phyloP scores from a whole-genome alignment of 2,113 vertebrate genomes.

The Callorhinus ursinus region DNA sequence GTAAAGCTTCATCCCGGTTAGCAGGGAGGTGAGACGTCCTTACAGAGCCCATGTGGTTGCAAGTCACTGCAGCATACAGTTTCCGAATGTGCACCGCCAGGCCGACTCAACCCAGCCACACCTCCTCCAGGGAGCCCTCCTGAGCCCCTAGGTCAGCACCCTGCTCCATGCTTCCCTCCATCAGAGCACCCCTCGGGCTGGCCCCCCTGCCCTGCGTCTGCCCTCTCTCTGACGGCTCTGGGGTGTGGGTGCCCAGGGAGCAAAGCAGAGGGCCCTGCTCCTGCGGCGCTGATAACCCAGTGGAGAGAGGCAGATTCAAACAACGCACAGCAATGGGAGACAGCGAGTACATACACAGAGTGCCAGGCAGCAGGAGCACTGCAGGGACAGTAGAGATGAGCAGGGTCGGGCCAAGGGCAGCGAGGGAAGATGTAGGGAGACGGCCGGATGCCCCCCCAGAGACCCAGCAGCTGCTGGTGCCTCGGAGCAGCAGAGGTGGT shows the following conservation, averaged over 20 bases:
- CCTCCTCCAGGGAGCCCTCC: neutral
- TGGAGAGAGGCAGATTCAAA: neutral
- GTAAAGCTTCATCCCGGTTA: rapidly evolving
- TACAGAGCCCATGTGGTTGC: neutral
- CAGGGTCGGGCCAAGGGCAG: rapidly evolving
- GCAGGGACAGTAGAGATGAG: rapidly evolving
- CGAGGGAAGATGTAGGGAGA: neutral
- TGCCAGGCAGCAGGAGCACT: rapidly evolving
- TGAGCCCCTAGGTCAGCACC: neutral
- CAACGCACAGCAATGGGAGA: neutral
- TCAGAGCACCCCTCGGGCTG: rapidly evolving
- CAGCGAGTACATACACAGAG: neutral
- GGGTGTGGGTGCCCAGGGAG: rapidly evolving
- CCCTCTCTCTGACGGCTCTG: neutral
- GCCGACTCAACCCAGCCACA: rapidly evolving
- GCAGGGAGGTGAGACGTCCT: rapidly evolving
- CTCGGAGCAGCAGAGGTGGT: neutral
- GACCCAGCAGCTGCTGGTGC: neutral
- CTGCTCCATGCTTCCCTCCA: too few relatives aligned
- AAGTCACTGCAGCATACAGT: rapidly evolving
- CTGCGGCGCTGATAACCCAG: rapidly evolving
- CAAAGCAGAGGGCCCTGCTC: neutral
- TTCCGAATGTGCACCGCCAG: neutral
- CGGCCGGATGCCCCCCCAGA: rapidly evolving
- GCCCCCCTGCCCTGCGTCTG: neutral